These are phyloP conservation scores for Microcebus murinus DNA, from an alignment of 2,113 vertebrate genomes.

Conservation along the genomic window DNA sequence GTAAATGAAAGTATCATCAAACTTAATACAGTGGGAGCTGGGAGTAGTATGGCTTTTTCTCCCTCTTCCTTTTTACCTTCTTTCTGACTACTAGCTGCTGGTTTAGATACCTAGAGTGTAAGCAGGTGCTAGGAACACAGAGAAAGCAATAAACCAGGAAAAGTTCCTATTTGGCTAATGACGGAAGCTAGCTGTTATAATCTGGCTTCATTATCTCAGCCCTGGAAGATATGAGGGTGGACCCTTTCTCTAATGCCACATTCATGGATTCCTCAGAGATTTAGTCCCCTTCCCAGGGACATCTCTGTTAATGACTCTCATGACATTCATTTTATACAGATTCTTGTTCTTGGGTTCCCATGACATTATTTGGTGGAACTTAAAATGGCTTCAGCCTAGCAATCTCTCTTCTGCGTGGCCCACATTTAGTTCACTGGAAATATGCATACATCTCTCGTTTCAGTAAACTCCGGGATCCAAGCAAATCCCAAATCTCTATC, in stretches of 20 bases:
- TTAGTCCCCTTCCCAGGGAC: neutral
- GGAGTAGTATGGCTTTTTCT: neutral
- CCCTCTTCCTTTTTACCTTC: neutral
- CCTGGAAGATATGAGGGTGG: neutral
- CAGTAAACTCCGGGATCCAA: neutral
- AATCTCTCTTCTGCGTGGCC: neutral
- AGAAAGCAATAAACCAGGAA: neutral
- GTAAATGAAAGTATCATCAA: constrained; percentile 17
- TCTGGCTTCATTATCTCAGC: neutral
- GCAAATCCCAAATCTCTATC: neutral
- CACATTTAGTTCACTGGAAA: neutral
- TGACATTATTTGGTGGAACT: neutral
- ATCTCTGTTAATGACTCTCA: neutral
- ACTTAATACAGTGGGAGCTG: neutral
- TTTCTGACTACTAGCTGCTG: neutral
- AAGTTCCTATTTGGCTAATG: neutral
- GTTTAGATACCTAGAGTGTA: neutral
- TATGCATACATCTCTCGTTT: neutral
- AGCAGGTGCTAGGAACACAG: neutral
- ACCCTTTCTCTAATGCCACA: neutral
- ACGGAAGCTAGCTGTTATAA: neutral
- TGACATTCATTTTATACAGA: neutral
- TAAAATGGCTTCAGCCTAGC: neutral
- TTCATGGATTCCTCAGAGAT: neutral
- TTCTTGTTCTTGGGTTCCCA: neutral